Base-by-base conservation (phyloP, 2,113 vertebrate genomes). In the Festucalex cinctus region DNA sequence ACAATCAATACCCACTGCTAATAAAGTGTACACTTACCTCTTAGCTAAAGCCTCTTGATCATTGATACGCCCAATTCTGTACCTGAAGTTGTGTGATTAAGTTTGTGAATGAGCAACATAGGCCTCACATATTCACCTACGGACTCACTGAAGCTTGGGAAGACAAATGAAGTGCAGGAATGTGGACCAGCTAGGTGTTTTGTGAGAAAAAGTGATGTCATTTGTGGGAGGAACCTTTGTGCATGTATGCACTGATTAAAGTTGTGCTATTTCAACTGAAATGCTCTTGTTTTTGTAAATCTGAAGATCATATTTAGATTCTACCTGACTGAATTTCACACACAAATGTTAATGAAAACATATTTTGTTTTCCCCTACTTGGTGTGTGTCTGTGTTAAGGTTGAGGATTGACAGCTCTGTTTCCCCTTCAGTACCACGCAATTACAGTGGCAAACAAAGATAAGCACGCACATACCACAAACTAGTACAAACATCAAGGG, bases 161-260 rank as follows among this genome's bases (percentile, higher is more conserved):
- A 76, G 70, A 77, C 68, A 75, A 80, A 60, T 69, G 73, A 49
- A 66, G 19, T 59, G 48, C 58, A 43, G 85, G 85, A 88, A 88
- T 88, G 83, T 64, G 24, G 80, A 66, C 26, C 64, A 59, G 63
- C 82, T 65, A 75, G 81, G 54, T 71, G 49, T 3, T 22, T 51
- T 65, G 68, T 44, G 14, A 16, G 69, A 26, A 26, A 28, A 65
- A 9, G 26, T 79, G 81, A 74, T 49, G 70, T 72, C 51, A 70
- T 2, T 58, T 5, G 8, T 43, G 12, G 5, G 19, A 53, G 24
- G 43, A 26, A 54, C 12, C 12, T 26, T 13, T 10, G 16, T 48
- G 17, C 17, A 48, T 48, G 46, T 17, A 48, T 48, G 46, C 17
- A 48, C 46, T 48, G 16, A 2, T 48, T 19, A 19, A 48, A 20